Percentiles rank a stretch among this genome's conserved stretches.
phyloP scores from a whole-genome alignment of 2,113 vertebrate species.

The Pachypanchax playfairii region DNA sequence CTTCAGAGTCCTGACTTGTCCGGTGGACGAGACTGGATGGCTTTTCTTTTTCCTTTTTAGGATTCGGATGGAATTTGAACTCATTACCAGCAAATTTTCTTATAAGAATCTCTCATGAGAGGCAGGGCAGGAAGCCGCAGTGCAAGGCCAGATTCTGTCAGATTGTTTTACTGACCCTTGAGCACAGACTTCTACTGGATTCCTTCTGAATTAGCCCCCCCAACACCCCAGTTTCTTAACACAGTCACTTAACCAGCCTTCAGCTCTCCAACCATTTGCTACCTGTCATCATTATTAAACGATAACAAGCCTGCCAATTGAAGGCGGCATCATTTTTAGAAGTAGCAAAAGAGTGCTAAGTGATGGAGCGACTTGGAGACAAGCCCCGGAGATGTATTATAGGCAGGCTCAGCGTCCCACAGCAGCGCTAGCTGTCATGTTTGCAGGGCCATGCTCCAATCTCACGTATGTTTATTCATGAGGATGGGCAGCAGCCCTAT shows the following conservation, averaged over 20 bases:
- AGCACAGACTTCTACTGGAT: slow-evolving; percentile 36
- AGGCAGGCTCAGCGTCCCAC: slow-evolving; percentile 12
- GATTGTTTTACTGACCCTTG: not conserved
- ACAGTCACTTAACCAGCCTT: slow-evolving; percentile 48
- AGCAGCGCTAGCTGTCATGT: slow-evolving; percentile 60
- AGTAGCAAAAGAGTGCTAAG: slow-evolving; percentile 37
- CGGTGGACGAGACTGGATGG: slow-evolving; percentile 3
- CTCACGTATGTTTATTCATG: slow-evolving; percentile 71
- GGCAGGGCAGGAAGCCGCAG: not conserved
- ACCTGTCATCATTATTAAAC: slow-evolving; percentile 68
- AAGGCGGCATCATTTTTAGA: slow-evolving; percentile 54
- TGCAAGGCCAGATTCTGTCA: not conserved
- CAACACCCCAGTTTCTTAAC: slow-evolving; percentile 6
- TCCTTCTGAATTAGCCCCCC: slow-evolving; percentile 29
- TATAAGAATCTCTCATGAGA: slow-evolving; percentile 5
- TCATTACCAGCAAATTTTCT: too few species aligned
- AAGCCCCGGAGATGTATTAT: slow-evolving; percentile 47
- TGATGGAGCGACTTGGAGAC: slow-evolving; percentile 42
- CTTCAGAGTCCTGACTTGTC: slow-evolving; percentile 62
- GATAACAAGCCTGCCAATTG: slow-evolving; percentile 61
- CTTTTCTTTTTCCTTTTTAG: not conserved
- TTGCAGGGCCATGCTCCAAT: slow-evolving; percentile 51
- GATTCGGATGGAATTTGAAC: not conserved
- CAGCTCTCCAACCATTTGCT: slow-evolving; percentile 36
- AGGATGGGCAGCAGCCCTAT: slow-evolving; percentile 62